Percentiles rank a stretch among this genome's conserved stretches.
Conservation (phyloP, 2,888 invertebrate species). For the Mythimna ferrago region DNA sequence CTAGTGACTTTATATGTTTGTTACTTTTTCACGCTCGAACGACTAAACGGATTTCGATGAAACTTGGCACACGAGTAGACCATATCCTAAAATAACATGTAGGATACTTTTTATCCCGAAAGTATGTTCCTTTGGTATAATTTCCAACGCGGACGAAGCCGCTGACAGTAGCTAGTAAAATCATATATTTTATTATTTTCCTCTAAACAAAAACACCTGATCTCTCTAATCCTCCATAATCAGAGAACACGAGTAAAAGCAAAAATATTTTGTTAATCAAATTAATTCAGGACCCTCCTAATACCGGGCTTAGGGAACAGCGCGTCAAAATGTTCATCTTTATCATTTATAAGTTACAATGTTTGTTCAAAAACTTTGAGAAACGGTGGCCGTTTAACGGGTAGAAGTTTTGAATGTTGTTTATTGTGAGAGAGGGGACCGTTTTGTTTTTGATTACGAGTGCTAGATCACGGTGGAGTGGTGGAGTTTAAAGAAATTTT, state of each 20-base stretch:
- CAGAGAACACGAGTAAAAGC: constrained; percentile 27
- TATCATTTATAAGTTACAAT: constrained; percentile 40
- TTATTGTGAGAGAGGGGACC: constrained; percentile 7
- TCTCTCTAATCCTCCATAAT: constrained; percentile 26
- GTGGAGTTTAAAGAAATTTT: not conserved
- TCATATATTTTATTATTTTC: not conserved
- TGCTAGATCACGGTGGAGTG: not conserved
- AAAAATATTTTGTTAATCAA: constrained; percentile 46
- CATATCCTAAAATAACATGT: too few relatives aligned
- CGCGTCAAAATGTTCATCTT: constrained; percentile 40
- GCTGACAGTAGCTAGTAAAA: not conserved
- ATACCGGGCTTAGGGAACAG: constrained; percentile 33
- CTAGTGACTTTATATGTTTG: too few relatives aligned
- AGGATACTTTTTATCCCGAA: too few relatives aligned
- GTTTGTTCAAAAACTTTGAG: constrained; percentile 52
- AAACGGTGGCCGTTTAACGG: constrained; percentile 37
- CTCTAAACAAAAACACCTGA: constrained; percentile 3
- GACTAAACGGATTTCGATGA: too few relatives aligned
- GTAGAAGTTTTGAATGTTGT: constrained; percentile 41
- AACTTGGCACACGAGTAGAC: too few relatives aligned
- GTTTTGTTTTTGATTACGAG: constrained; percentile 22
- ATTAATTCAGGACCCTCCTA: constrained; percentile 44
- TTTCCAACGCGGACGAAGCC: too few relatives aligned
- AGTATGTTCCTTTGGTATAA: too few relatives aligned
- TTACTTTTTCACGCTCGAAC: too few relatives aligned